Evolutionary conservation across 2,797 vertebrate genomes (phyloP).

Genomic region (Leptodactylus fallax): DNA sequence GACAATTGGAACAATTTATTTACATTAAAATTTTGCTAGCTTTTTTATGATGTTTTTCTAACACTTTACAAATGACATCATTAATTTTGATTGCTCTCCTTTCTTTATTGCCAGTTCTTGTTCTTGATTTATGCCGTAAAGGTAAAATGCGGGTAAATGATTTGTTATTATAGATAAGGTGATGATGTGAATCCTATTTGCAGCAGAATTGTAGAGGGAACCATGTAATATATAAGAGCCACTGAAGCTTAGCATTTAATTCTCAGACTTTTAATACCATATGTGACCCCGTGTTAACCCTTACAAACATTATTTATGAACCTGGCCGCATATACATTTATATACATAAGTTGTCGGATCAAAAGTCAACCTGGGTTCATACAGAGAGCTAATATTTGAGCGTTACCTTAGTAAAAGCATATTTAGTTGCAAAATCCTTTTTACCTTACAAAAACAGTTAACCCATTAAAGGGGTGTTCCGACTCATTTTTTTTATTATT

Average conservation of each 20-base stretch:
- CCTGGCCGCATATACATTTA: slow-evolving; percentile 41
- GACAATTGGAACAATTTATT: slow-evolving; percentile 46
- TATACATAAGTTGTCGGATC: slow-evolving; percentile 40
- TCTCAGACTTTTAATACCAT: slow-evolving; percentile 52
- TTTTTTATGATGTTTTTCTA: slow-evolving; percentile 31
- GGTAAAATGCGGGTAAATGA: slow-evolving; percentile 51
- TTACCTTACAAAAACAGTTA: neutral
- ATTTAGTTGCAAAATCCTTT: neutral
- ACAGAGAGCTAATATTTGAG: neutral
- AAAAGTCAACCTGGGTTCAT: slow-evolving; percentile 20
- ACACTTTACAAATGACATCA: slow-evolving; percentile 49
- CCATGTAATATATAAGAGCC: slow-evolving; percentile 41
- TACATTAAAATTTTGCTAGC: slow-evolving; percentile 40
- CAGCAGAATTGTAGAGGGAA: slow-evolving; percentile 34
- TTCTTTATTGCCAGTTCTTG: slow-evolving; percentile 26
- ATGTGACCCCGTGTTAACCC: slow-evolving; percentile 50
- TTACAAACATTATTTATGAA: slow-evolving; percentile 53
- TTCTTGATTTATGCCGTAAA: slow-evolving; percentile 40
- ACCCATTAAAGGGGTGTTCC: neutral
- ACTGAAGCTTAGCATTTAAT: slow-evolving; percentile 54
- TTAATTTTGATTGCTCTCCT: slow-evolving; percentile 41
- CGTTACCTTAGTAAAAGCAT: neutral
- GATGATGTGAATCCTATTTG: slow-evolving; percentile 59
- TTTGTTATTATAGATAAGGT: slow-evolving; percentile 57
- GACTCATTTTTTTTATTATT: no score